Evolutionary conservation across 2,888 invertebrate genomes (phyloP).

Genomic region (Amorpha juglandis): DNA sequence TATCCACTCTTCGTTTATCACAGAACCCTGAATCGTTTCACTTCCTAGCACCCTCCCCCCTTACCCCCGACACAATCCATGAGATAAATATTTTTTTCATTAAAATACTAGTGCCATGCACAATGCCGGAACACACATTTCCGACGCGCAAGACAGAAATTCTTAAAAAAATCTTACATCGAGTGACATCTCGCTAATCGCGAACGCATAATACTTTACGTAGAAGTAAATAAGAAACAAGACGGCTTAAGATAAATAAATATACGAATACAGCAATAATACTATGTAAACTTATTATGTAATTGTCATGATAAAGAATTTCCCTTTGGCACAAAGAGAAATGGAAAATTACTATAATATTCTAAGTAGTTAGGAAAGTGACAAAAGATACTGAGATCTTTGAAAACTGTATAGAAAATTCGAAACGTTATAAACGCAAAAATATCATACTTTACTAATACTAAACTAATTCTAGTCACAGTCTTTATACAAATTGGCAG

Average conservation of each 20-base stretch:
- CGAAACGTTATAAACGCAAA: conserved; percentile 51
- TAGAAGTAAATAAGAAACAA: conserved; percentile 17
- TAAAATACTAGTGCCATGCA: conserved; percentile 12
- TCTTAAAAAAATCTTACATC: conserved; percentile 3
- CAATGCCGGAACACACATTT: conserved; percentile 8
- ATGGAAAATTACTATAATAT: conserved; percentile 50
- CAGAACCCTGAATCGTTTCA: conserved; percentile 66
- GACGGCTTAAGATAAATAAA: conserved; percentile 64
- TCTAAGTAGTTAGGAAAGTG: conserved; percentile 50
- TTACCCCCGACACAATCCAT: conserved; percentile 50
- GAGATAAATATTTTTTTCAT: conserved; percentile 40
- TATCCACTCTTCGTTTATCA: conserved; percentile 61
- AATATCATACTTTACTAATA: conserved; percentile 50
- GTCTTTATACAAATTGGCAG: conserved; percentile 67
- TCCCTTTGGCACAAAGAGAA: conserved; percentile 74
- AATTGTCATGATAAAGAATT: conserved; percentile 72
- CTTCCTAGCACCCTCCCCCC: conserved; percentile 33
- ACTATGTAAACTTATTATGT: conserved; percentile 47
- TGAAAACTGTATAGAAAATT: conserved; percentile 76
- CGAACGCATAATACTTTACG: conserved; percentile 16
- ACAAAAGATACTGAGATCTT: conserved; percentile 73
- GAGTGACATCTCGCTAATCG: neutral
- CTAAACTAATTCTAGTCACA: conserved; percentile 57
- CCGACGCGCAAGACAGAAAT: neutral
- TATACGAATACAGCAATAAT: conserved; percentile 60